Evolutionary conservation across 2,888 invertebrate species (phyloP).

Genomic region (Catocala nupta): DNA sequence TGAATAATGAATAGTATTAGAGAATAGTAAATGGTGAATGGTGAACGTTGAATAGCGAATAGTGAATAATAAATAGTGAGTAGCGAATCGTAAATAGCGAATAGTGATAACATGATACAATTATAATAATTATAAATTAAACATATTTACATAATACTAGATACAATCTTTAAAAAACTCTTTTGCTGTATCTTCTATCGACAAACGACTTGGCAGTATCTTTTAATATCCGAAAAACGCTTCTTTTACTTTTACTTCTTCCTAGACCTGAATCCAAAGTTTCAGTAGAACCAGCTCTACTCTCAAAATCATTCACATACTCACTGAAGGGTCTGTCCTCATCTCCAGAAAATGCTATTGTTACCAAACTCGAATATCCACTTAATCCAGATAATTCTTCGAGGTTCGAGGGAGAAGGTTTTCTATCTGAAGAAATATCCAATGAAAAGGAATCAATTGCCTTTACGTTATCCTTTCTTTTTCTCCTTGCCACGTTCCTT

Average conservation of each 20-base stretch:
- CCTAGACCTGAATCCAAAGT: conserved; percentile 41
- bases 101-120: background rate
- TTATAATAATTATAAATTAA: background rate
- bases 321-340: conserved; percentile 21
- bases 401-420: conserved; percentile 48
- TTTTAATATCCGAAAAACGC: conserved; percentile 44
- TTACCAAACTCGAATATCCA: conserved; percentile 27
- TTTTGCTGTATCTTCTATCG: conserved; percentile 38
- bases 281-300: conserved; percentile 14
- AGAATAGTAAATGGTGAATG: too few relatives aligned
- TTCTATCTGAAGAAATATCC: conserved; percentile 62
- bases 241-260: conserved; percentile 26
- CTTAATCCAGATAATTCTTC: conserved; percentile 23
- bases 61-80: too few relatives aligned
- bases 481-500: too few relatives aligned
- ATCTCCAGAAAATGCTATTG: conserved; percentile 31
- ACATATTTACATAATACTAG: background rate
- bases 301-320: conserved; percentile 27
- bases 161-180: background rate
- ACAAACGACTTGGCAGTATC: conserved; percentile 44
- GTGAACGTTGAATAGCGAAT: too few relatives aligned
- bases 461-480: conserved; percentile 49
- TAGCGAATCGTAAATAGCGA: too few relatives aligned
- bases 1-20: too few relatives aligned
- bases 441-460: conserved; percentile 57